These are phyloP conservation scores for Bubo blakistoni DNA, from an alignment of 2,113 vertebrate species.

Conservation along the genomic window DNA sequence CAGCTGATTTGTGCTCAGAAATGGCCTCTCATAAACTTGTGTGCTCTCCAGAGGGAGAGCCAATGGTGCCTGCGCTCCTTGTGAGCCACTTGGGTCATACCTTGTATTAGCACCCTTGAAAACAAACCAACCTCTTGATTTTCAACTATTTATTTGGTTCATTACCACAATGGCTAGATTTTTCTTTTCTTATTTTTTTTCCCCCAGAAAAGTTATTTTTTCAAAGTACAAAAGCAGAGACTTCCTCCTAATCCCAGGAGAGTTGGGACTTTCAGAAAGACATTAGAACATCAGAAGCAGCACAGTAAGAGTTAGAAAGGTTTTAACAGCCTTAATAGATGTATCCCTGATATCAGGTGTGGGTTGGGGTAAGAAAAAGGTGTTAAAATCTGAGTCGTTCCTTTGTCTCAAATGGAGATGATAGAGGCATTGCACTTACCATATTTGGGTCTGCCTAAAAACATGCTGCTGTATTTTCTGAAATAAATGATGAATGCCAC, in stretches of 20 bases:
- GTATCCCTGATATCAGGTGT: neutral
- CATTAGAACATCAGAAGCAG: neutral
- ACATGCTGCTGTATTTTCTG: neutral
- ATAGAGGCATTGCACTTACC: neutral
- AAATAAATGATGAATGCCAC: neutral
- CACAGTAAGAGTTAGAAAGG: neutral
- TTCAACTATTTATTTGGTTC: neutral
- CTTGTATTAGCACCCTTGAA: neutral
- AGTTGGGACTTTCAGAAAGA: neutral
- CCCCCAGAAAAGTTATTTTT: neutral
- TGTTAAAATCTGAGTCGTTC: fast-evolving
- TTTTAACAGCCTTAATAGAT: neutral
- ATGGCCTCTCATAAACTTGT: neutral
- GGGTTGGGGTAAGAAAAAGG: neutral
- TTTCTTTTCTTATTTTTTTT: neutral
- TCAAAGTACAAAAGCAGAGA: neutral
- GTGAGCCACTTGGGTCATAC: neutral
- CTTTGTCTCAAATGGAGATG: neutral
- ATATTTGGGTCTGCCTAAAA: constrained; percentile 23
- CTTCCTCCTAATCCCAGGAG: neutral
- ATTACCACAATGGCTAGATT: neutral
- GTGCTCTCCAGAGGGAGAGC: neutral
- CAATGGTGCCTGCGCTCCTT: neutral
- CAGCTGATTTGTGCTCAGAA: neutral
- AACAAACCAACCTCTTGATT: neutral